phyloP scores from a whole-genome alignment of 2,797 vertebrate species.

The Anniella stebbinsi region DNA sequence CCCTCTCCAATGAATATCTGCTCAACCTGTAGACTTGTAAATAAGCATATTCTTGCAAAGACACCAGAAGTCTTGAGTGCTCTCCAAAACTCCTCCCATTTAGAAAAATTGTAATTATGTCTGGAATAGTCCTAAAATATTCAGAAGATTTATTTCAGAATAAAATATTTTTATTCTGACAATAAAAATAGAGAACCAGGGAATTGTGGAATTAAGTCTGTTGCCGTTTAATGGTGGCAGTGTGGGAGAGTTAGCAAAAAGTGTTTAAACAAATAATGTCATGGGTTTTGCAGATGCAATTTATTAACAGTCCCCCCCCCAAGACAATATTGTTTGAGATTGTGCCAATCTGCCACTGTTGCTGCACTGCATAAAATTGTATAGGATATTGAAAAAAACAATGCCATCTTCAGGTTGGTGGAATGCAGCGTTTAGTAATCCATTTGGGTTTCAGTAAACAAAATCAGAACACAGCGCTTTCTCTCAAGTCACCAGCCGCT shows the following conservation, averaged over 20 bases:
- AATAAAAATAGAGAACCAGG: conserved; percentile 9
- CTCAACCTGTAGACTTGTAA: no score
- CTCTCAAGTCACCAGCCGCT: not conserved
- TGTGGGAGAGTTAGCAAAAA: not conserved
- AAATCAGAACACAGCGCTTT: not conserved
- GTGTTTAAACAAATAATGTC: conserved; percentile 40
- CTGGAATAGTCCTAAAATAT: not conserved
- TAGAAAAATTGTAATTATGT: not conserved
- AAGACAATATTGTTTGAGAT: not conserved
- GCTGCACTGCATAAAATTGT: not conserved
- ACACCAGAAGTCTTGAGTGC: no score
- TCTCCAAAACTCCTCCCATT: not conserved
- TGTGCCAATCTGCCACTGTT: not conserved
- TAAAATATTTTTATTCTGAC: conserved; percentile 36
- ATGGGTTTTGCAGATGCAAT: not conserved
- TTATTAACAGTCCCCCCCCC: conserved; percentile 26
- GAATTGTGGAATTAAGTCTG: conserved; percentile 1
- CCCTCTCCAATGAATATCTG: not conserved
- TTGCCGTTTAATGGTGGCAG: conserved; percentile 38
- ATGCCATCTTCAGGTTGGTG: not conserved
- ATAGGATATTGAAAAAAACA: conserved; percentile 2
- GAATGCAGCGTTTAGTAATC: not conserved
- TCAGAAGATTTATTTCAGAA: conserved; percentile 24
- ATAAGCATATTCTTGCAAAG: not conserved
- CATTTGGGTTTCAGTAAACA: not conserved